A percentile compares a stretch with the other conserved stretches of the same genome.
phyloP scores from a whole-genome alignment of 2,113 vertebrate genomes.

The Tringa solitaria region DNA sequence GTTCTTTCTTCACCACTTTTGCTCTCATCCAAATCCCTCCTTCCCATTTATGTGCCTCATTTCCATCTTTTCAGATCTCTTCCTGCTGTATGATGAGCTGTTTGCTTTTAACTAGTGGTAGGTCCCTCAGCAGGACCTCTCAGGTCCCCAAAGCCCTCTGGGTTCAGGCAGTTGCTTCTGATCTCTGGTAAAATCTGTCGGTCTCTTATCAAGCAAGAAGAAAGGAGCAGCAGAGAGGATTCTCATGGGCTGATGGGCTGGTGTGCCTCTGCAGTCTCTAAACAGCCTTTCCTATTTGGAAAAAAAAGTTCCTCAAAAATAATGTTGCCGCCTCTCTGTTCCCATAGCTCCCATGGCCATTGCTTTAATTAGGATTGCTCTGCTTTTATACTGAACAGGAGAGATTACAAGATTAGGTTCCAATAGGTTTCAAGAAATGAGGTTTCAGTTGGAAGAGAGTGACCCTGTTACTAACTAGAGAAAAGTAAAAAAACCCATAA shows the following conservation, averaged over 20 bases:
- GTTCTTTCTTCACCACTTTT: neutral
- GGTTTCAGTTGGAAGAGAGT: neutral
- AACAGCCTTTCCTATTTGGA: neutral
- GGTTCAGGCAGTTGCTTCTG: conserved; percentile 12
- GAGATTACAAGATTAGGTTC: neutral
- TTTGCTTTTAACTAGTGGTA: conserved; percentile 4
- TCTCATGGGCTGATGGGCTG: neutral
- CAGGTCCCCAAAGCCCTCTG: neutral
- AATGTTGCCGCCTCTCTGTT: neutral
- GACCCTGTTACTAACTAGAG: neutral
- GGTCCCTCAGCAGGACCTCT: conserved; percentile 16
- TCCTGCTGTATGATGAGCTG: neutral
- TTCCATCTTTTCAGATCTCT: conserved; percentile 30
- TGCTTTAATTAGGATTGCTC: neutral
- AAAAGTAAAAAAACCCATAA: neutral
- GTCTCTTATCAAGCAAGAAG: conserved; percentile 7
- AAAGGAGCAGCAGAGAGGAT: neutral
- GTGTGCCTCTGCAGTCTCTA: neutral
- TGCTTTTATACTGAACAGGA: neutral
- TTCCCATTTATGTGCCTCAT: neutral
- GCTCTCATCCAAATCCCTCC: neutral
- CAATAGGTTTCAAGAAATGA: neutral
- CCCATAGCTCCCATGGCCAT: neutral
- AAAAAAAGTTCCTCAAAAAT: conserved; percentile 4
- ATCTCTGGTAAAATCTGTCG: conserved; percentile 7